Evolutionary conservation across 2,797 vertebrate species (phyloP).

Genomic region (Amniataba percoides): DNA sequence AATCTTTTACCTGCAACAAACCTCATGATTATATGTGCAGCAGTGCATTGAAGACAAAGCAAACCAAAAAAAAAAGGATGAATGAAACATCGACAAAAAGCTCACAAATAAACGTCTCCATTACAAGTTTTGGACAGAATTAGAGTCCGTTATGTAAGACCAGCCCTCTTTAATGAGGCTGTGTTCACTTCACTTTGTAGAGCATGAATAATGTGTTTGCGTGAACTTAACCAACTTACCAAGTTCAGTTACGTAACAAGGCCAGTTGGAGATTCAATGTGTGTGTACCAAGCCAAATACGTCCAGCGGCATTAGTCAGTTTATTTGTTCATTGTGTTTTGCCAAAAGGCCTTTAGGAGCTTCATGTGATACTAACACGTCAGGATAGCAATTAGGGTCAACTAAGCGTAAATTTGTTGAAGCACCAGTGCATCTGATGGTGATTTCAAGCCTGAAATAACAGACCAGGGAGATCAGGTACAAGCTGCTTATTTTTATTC

Average conservation of each 20-base stretch:
- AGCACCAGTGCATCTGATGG: constrained; percentile 16
- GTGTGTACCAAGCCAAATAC: constrained; percentile 28
- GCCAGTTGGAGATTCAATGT: constrained; percentile 27
- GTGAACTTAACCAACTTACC: constrained; percentile 60
- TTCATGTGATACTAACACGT: constrained; percentile 32
- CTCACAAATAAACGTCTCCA: constrained; percentile 13
- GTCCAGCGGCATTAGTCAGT: constrained; percentile 15
- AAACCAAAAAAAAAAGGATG: neutral
- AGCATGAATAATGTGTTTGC: constrained; percentile 71
- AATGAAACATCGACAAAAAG: constrained; percentile 10
- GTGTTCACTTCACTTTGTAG: constrained; percentile 53
- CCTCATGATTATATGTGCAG: neutral
- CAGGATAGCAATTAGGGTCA: constrained; percentile 27
- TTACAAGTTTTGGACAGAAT: constrained; percentile 37
- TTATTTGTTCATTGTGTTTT: constrained; percentile 37
- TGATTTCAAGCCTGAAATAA: constrained; percentile 32
- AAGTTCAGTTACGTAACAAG: constrained; percentile 68
- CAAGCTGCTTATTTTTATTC: neutral
- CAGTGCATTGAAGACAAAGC: neutral
- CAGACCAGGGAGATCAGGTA: neutral
- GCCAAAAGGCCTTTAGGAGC: constrained; percentile 25
- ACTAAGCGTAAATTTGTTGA: constrained; percentile 1
- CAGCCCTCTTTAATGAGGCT: constrained; percentile 43
- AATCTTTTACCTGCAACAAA: neutral
- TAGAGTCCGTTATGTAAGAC: constrained; percentile 53